A percentile compares a stretch with the other conserved stretches of the same genome.
Conservation (phyloP, 2,797 vertebrate genomes). For the Enteromius viviparus region DNA sequence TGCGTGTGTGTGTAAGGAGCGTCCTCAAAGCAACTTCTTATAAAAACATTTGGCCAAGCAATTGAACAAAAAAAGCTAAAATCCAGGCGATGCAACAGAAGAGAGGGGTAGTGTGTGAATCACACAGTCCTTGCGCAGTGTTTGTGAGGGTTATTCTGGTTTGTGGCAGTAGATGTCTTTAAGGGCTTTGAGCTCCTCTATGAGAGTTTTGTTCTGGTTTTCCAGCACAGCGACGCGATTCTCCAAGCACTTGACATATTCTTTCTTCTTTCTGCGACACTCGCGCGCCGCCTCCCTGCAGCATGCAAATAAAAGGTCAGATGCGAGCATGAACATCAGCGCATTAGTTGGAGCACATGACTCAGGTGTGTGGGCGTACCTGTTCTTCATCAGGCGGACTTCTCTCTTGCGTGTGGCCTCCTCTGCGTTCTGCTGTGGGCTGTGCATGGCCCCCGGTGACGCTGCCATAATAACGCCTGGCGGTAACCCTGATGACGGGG, state of each 20-base stretch:
- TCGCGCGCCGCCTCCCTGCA: conserved; percentile 95
- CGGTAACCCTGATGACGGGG: conserved; percentile 84
- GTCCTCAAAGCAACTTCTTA: conserved; percentile 29
- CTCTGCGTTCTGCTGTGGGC: conserved; percentile 85
- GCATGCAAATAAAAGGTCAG: neutral
- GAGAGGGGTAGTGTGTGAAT: conserved; percentile 3
- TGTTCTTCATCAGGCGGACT: conserved; percentile 94
- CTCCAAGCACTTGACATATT: conserved; percentile 98
- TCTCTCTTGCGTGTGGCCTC: conserved; percentile 94
- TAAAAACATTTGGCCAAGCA: conserved; percentile 26
- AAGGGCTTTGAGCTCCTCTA: conserved; percentile 97
- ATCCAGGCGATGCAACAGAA: conserved; percentile 21
- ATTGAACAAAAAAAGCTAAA: neutral
- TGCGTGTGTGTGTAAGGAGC: neutral
- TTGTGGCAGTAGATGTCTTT: conserved; percentile 99
- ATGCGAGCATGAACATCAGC: neutral
- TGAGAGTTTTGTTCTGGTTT: conserved; percentile 99
- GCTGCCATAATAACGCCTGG: conserved; percentile 91
- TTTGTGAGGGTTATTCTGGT: conserved; percentile 80
- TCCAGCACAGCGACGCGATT: conserved; percentile 96
- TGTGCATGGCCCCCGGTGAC: conserved; percentile 85
- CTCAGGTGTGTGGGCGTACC: conserved; percentile 72
- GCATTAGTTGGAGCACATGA: neutral
- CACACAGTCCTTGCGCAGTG: conserved; percentile 19
- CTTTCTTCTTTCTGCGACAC: conserved; percentile 98